Evolutionary conservation across 2,797 vertebrate genomes (phyloP), one percentile per base, ranked within the genome.

Genomic region (Graptemys geographica): DNA sequence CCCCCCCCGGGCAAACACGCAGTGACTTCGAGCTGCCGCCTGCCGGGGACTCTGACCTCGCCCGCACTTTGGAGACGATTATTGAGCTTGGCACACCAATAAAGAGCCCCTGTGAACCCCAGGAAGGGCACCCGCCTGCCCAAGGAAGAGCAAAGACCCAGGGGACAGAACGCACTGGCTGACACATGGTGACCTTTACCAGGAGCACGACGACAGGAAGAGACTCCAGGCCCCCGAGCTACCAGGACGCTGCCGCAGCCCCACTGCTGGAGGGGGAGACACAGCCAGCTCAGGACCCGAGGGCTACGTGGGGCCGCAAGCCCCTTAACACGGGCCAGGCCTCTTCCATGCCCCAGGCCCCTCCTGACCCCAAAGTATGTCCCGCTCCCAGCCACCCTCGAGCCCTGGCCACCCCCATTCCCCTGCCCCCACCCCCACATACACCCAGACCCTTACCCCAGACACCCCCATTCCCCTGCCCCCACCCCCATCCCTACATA

Each of bases 361-460:
- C 19, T n/a, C 65, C 18, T n/a, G 16, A 62, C 59, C 31, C 59
- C 8, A 33, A 27, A 2, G 10, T n/a, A 8, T 37, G 16, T 10
- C n/a, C 10, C 3, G 3, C 19, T 8, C n/a, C 65, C n/a, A 21
- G 19, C 65, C n/a, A 5, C 18, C 16, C 28, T 2, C 11, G 13
- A 51, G 51, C 51, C 51, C 51, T 51, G 51, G 13, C 59, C 31
- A 33, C 16, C 18, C 41, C 62, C 4, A 16, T 8, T n/a, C 11
- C 59, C 59, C 59, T 8, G 31, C 31, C 31, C 31, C 28, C 15
- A 31, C 31, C 31, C 13, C 33, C n/a, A n/a, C n/a, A n/a, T n/a
- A n/a, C n/a, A n/a, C n/a, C n/a, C n/a, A n/a, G n/a, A n/a, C n/a
- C n/a, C n/a, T n/a, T n/a, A n/a, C n/a, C 31, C 13, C 33, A 41